Percentiles rank a stretch among this genome's conserved stretches.
These are phyloP conservation scores for Drosophila cardini DNA, from an alignment of 1,140 invertebrate genomes.

Conservation along the genomic window DNA sequence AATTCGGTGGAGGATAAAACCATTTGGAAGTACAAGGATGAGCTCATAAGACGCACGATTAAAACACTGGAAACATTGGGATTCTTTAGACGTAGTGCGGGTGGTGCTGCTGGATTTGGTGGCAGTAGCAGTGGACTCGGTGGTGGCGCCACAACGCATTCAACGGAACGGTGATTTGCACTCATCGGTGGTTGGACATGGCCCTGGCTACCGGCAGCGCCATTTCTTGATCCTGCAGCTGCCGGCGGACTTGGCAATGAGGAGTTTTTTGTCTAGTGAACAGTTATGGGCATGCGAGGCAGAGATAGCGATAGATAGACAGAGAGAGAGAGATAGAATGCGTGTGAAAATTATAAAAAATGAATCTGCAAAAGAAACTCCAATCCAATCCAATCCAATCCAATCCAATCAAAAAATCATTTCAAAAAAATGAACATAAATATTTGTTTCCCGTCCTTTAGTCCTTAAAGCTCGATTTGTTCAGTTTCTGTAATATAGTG, in stretches of 20 bases:
- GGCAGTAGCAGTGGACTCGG: constrained; percentile 57
- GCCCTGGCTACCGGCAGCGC: constrained; percentile 57
- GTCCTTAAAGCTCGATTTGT: constrained; percentile 37
- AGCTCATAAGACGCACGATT: constrained; percentile 89
- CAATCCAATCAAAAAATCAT: constrained; percentile 5
- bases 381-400: constrained; percentile 15
- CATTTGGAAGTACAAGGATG: constrained; percentile 94
- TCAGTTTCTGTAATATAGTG: constrained; percentile 50
- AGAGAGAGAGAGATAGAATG: neutral
- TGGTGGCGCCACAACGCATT: constrained; percentile 73
- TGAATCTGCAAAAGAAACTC: constrained; percentile 13
- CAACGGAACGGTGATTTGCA: constrained; percentile 81
- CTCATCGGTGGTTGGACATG: constrained; percentile 68
- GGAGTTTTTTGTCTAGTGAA: constrained; percentile 68
- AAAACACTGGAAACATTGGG: constrained; percentile 89
- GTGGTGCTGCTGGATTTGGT: constrained; percentile 43
- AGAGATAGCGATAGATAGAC: neutral
- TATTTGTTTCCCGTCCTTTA: constrained; percentile 23
- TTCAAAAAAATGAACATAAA: constrained; percentile 8
- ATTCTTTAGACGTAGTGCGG: constrained; percentile 87
- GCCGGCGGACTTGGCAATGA: constrained; percentile 59
- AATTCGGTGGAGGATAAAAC: constrained; percentile 93
- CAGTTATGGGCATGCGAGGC: neutral
- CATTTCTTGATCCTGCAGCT: constrained; percentile 58
- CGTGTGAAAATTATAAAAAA: neutral